Conservation (phyloP, 2,888 invertebrate genomes). For the Heliconius sara region DNA sequence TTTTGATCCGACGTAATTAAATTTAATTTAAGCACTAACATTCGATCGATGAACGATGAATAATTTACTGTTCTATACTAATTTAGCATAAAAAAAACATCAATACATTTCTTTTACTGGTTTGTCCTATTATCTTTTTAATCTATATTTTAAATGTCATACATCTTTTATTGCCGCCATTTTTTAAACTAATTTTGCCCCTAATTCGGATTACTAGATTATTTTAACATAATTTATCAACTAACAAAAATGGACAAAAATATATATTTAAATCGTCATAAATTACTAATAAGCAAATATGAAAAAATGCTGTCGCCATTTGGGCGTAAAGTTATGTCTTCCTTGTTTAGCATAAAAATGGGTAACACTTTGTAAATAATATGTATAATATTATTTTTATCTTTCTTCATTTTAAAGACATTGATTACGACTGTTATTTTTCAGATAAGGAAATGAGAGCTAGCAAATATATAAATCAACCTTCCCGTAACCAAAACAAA, state of each 20-base stretch:
- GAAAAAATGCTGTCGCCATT: constrained; percentile 63
- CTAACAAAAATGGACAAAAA: constrained; percentile 19
- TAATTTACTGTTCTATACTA: too few species aligned
- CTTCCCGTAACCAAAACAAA: constrained; percentile 30
- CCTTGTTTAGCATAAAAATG: constrained; percentile 56
- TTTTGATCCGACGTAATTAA: too few species aligned
- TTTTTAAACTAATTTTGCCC: not conserved
- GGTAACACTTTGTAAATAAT: constrained; percentile 42
- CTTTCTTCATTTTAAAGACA: not conserved
- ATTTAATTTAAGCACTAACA: too few species aligned
- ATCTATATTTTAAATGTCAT: not conserved
- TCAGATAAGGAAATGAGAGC: constrained; percentile 27
- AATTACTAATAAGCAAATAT: constrained; percentile 46
- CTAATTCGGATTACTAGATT: not conserved
- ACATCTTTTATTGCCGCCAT: not conserved
- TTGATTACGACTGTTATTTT: not conserved
- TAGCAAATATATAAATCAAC: constrained; percentile 25
- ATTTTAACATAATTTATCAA: not conserved
- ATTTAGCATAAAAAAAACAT: not conserved
- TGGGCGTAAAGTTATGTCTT: constrained; percentile 65
- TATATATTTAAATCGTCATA: not conserved
- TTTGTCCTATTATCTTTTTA: not conserved
- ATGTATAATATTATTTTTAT: not conserved
- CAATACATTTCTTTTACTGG: not conserved
- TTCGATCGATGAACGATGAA: too few species aligned